Base-by-base conservation (phyloP, 1,140 invertebrate genomes). In the Phenacoccus solenopsis region DNA sequence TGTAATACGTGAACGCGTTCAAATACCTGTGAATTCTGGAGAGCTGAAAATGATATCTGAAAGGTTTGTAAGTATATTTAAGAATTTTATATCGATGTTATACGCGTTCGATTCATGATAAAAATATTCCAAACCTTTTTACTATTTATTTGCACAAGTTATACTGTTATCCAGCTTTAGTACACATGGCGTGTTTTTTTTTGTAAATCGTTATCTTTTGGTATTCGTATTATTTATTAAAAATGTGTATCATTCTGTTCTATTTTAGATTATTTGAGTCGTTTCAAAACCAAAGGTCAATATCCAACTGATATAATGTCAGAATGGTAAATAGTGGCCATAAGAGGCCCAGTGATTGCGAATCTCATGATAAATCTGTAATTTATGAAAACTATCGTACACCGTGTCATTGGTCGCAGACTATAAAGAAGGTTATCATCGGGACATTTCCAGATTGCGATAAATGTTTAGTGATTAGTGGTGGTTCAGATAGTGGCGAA, bases 401-500 rank as follows among this genome's bases (percentile, higher is more conserved):
- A 49, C 20, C 13, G 5, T 7, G 16, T n/a, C 74, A 74, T 61
- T 76, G 75, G 75, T 67, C 72, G 28, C 72, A 76, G 32, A 73
- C 72, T 71, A 72, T 76, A 21, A 72, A 69, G 28, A 72, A 73
- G 72, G 73, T 72, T 35, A 71, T 73, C 12, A 21, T 77, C n/a
- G 71, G 72, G 30, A 69, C 74, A 1, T 35, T 72, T 56, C 28
- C 71, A 28, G 75, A 76, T 69, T 74, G 75, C 28, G 72, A 67
- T 68, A 72, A 76, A 28, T 75, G 74, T 70, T 75, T 76, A 38
- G 70, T 74, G 69, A 72, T 79, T 30, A 61, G 74, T 30, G 84
- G 84, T 59, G 84, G 84, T 21, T 84, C 84, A 24, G 84, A 86
- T 74, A 82, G 80, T 76, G 84, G 84, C 56, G 79, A 83, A 75